Evolutionary conservation across 1,140 invertebrate species (phyloP), one percentile per base, ranked within the genome.

Genomic region (Aethina tumida): DNA sequence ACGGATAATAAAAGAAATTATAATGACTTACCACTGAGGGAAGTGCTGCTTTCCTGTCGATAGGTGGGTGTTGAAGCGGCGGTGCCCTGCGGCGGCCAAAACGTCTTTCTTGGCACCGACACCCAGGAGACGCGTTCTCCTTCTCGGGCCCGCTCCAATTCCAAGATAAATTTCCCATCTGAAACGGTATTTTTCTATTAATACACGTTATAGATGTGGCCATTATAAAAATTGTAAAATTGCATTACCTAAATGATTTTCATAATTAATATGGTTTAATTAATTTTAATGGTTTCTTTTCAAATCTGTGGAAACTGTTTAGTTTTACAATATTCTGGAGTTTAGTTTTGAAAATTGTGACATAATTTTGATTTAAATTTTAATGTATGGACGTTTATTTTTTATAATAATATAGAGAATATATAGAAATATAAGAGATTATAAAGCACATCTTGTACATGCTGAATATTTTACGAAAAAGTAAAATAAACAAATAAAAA

Each of bases 81-180:
- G 42, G 75, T 69, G 37, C 70, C 69, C 47, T 76, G 71, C 17
- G 77, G 81, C 41, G 84, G 81, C 75, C 84, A 86, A 66, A 83
- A 87, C 30, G 82, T 84, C 64, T 87, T 89, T 49, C 83, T 78
- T 34, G 82, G 81, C 41, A 88, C 84, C 22, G 84, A 84, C 52
- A 87, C 81, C 86, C 86, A 90, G 12, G 81, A 81, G 4, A 76
- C 74, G 41, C 79, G 74, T 59, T 85, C 83, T 21, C 83, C 83
- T 52, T 86, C 83, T 43, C 80, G 77, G 17, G 80, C 75, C 45
- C 85, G 76, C 40, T 83, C 84, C 63, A 90, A 55, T 65, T 90
- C 86, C 68, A 90, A 62, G 52, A 89, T 86, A 54, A 89, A 84
- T 63, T 88, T 87, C 47, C 85, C 86, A 81, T 90, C 84, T 79